Conservation (phyloP, 2,113 vertebrate species). For the Mastomys coucha region DNA sequence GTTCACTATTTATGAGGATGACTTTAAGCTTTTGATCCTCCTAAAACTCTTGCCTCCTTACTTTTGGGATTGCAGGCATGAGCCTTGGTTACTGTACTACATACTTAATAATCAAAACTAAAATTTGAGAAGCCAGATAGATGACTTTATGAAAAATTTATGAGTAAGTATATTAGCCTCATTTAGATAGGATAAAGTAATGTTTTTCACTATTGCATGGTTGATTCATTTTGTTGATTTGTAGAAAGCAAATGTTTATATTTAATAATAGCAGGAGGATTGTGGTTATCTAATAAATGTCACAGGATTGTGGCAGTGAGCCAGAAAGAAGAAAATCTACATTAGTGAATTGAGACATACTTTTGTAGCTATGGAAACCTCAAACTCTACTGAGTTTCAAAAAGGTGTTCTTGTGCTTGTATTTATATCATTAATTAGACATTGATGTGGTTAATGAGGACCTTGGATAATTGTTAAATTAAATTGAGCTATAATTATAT, state of each 20-base stretch:
- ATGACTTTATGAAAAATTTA: conserved; percentile 60
- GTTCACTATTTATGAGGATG: not conserved
- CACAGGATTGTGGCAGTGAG: conserved; percentile 69
- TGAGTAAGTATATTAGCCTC: conserved; percentile 49
- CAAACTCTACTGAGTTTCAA: conserved; percentile 53
- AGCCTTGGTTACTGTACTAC: not conserved
- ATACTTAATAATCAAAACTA: conserved; percentile 54
- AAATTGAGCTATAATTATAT: conserved; percentile 59
- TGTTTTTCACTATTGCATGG: conserved; percentile 47
- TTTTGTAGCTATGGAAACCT: conserved; percentile 67
- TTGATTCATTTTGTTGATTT: conserved; percentile 75
- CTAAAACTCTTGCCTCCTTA: not conserved
- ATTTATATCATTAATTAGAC: conserved; percentile 68
- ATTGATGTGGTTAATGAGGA: conserved; percentile 67
- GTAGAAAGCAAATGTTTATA: conserved; percentile 70
- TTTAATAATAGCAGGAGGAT: conserved; percentile 66
- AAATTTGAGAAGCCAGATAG: conserved; percentile 48
- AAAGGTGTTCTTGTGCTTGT: conserved; percentile 44
- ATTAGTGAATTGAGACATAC: conserved; percentile 60
- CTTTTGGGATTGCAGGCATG: not conserved
- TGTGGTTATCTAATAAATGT: conserved; percentile 72
- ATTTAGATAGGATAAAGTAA: conserved; percentile 27
- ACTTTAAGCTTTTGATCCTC: not conserved
- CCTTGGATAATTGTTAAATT: conserved; percentile 49
- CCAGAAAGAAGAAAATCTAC: conserved; percentile 67